phyloP scores from a whole-genome alignment of 2,888 invertebrate species.

The Hirtodrosophila cameraria region DNA sequence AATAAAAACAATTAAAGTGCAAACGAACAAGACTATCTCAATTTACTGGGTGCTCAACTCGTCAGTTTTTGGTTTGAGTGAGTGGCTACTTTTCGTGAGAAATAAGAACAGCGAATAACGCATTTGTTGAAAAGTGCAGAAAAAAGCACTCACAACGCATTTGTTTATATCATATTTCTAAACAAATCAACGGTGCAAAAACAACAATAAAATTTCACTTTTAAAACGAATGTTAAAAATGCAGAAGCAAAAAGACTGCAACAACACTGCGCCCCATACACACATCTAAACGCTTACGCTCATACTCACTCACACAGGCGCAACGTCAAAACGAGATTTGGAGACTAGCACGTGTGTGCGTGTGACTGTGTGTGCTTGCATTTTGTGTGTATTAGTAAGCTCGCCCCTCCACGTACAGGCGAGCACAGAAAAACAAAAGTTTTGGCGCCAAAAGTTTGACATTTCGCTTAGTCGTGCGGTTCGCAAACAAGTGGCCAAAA shows the following conservation, averaged over 20 bases:
- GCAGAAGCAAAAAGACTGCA: slow-evolving; percentile 35
- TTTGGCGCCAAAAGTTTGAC: slow-evolving; percentile 82
- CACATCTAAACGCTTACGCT: slow-evolving; percentile 33
- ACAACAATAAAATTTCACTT: slow-evolving; percentile 61
- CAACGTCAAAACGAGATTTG: slow-evolving; percentile 43
- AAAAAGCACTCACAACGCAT: slow-evolving; percentile 19
- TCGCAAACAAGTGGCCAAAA: slow-evolving; percentile 66
- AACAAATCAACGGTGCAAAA: slow-evolving; percentile 56
- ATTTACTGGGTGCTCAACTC: slow-evolving; percentile 28
- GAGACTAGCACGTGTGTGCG: slow-evolving; percentile 48
- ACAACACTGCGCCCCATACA: slow-evolving; percentile 40
- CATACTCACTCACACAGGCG: slow-evolving; percentile 21
- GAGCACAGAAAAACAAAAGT: slow-evolving; percentile 63
- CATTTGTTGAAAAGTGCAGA: slow-evolving; percentile 37
- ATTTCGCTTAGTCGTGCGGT: slow-evolving; percentile 54
- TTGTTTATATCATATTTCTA: slow-evolving; percentile 72
- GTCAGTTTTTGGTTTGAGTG: slow-evolving; percentile 46
- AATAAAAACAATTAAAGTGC: slow-evolving; percentile 12
- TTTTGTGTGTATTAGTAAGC: slow-evolving; percentile 33
- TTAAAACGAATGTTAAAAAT: slow-evolving; percentile 49
- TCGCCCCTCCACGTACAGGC: slow-evolving; percentile 59
- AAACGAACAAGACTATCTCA: slow-evolving; percentile 2
- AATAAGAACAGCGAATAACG: slow-evolving; percentile 16
- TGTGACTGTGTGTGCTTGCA: slow-evolving; percentile 8
- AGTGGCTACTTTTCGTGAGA: slow-evolving; percentile 32